These are phyloP conservation scores for Drosophila yooni DNA, from an alignment of 2,888 invertebrate species.

Conservation along the genomic window DNA sequence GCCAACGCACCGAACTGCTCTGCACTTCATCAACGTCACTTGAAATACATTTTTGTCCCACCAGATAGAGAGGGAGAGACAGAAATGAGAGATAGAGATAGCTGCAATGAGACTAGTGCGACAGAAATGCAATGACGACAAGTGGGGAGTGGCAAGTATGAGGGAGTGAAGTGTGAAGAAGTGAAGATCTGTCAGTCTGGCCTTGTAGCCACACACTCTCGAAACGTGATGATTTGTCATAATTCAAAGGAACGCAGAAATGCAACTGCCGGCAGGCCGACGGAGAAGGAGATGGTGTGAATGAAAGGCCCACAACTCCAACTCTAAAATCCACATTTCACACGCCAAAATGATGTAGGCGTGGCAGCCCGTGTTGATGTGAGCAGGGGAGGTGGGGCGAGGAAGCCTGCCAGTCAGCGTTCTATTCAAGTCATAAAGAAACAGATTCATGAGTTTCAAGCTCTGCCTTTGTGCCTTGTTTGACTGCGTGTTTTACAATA, in stretches of 20 bases:
- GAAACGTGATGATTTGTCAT: slow-evolving; percentile 76
- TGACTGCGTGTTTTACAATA: slow-evolving; percentile 62
- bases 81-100: not conserved
- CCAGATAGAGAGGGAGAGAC: slow-evolving; percentile 6
- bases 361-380: slow-evolving; percentile 10
- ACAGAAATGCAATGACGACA: slow-evolving; percentile 28
- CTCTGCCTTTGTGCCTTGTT: slow-evolving; percentile 28
- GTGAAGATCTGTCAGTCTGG: slow-evolving; percentile 40
- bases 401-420: slow-evolving; percentile 5
- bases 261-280: slow-evolving; percentile 9
- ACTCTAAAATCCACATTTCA: slow-evolving; percentile 18
- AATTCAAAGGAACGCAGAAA: slow-evolving; percentile 57
- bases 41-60: slow-evolving; percentile 62
- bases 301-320: slow-evolving; percentile 4
- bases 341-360: slow-evolving; percentile 20
- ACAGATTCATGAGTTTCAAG: slow-evolving; percentile 10
- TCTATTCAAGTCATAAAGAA: slow-evolving; percentile 36
- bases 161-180: not conserved
- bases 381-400: not conserved
- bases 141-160: not conserved
- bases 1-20: slow-evolving; percentile 42
- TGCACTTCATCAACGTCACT: slow-evolving; percentile 80
- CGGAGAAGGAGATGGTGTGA: not conserved
- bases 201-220: slow-evolving; percentile 57
- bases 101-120: slow-evolving; percentile 39